Conservation (phyloP, 2,113 vertebrate species). For the Ovis canadensis region DNA sequence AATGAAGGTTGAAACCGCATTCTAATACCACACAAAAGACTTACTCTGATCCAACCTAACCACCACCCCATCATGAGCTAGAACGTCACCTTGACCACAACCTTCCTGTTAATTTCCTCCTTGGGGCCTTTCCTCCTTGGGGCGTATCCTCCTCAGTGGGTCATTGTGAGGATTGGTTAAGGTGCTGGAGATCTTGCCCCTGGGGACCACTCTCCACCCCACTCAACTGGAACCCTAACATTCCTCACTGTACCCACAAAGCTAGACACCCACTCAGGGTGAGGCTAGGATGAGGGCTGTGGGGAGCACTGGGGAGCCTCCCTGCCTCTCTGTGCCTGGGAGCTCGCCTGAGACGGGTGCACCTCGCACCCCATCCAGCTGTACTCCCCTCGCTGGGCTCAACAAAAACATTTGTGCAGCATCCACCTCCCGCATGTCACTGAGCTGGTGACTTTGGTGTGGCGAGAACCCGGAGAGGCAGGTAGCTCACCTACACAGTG, state of each 20-base stretch:
- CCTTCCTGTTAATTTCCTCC: neutral
- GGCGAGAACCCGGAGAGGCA: neutral
- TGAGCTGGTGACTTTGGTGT: neutral
- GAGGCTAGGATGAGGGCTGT: neutral
- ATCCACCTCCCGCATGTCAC: fast-evolving
- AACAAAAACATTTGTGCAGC: neutral
- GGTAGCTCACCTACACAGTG: neutral
- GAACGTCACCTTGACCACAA: neutral
- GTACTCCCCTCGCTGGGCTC: neutral
- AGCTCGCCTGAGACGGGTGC: neutral
- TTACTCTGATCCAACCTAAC: neutral
- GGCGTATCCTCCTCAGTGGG: neutral
- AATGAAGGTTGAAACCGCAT: neutral
- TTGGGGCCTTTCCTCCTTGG: neutral
- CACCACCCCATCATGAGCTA: neutral
- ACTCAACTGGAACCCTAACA: neutral
- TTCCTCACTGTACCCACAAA: neutral
- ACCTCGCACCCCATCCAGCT: neutral
- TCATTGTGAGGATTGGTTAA: neutral
- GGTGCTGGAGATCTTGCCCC: neutral
- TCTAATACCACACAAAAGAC: neutral
- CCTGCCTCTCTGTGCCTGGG: neutral
- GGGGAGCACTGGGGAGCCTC: neutral
- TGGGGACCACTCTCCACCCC: neutral
- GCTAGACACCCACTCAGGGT: neutral